Evolutionary conservation across 2,113 vertebrate genomes (phyloP).

Genomic region (Sitta europaea): DNA sequence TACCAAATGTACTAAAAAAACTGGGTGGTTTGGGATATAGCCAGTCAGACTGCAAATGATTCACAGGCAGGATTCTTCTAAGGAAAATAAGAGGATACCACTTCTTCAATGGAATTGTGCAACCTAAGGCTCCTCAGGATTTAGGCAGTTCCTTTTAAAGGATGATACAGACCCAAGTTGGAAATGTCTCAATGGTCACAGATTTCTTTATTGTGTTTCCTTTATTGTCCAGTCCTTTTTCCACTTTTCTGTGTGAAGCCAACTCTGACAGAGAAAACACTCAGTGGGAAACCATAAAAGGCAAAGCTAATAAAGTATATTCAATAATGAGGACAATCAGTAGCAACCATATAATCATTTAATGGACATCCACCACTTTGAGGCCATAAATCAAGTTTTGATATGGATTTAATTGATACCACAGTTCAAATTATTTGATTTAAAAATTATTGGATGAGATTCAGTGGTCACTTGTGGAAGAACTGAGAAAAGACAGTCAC

Average conservation of each 20-base stretch:
- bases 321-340: neutral
- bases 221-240: neutral
- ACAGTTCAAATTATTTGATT: neutral
- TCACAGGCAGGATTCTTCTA: constrained; percentile 44
- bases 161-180: neutral
- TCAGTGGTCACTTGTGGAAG: neutral
- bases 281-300: neutral
- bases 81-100: constrained; percentile 40
- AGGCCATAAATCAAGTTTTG: neutral
- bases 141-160: constrained; percentile 8
- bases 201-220: neutral
- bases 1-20: constrained; percentile 46
- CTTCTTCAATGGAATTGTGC: constrained; percentile 51
- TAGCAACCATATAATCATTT: neutral
- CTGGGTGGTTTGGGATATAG: constrained; percentile 32
- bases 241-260: neutral
- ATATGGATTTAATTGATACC: neutral
- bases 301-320: neutral
- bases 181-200: neutral
- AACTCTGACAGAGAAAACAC: neutral
- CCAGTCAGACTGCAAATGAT: constrained; percentile 48
- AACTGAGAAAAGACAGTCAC: neutral
- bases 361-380: neutral
- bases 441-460: neutral
- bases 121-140: constrained; percentile 26